Base-by-base conservation (phyloP, 1,140 invertebrate genomes). In the Drosophila baimaii region DNA sequence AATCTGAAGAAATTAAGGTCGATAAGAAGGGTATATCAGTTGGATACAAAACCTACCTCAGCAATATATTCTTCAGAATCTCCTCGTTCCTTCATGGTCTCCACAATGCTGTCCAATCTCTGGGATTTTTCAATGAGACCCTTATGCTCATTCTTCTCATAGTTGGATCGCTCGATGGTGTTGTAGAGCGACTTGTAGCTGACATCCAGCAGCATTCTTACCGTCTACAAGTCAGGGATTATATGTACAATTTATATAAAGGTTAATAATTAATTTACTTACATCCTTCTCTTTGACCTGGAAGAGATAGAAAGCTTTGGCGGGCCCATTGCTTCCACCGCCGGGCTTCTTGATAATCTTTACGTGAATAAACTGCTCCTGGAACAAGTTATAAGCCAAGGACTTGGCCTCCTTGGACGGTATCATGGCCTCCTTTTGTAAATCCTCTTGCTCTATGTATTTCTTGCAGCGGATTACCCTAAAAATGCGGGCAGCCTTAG, bases 401-500 rank as follows among this genome's bases (percentile, higher is more conserved):
- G 95, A 94, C 91, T 98, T 98, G 1, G 96, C 96, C 92, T 98
- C 97, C 91, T 98, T 98, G 17, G 96, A 95, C 2, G 96, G 96
- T 73, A 98, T 95, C 97, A 98, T 98, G 0, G 96, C 96, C 70
- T 96, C 92, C 77, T 96, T 95, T 88, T 98, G 97, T 68, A 98
- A 96, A 91, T 97, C 95, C 74, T 98, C 97, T 77, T 97, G 96
- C 90, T 98, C 97, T 58, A 98, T 95, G 83, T 95, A 96, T 81
- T 95, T 95, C 89, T 96, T 96, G 9, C 93, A 84, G 17, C 95
- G 93, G 31, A 98, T 94, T 58, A 98, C 93, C 77, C 97, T 95
- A 90, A 97, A 98, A 80, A 98, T 97, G 89, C 97, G 94, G 0
- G 96, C 94, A 46, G 96, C 96, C 93, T 98, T 97, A 1, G 95